Base-by-base conservation (phyloP, 2,888 invertebrate species). In the Microchrysa polita region DNA sequence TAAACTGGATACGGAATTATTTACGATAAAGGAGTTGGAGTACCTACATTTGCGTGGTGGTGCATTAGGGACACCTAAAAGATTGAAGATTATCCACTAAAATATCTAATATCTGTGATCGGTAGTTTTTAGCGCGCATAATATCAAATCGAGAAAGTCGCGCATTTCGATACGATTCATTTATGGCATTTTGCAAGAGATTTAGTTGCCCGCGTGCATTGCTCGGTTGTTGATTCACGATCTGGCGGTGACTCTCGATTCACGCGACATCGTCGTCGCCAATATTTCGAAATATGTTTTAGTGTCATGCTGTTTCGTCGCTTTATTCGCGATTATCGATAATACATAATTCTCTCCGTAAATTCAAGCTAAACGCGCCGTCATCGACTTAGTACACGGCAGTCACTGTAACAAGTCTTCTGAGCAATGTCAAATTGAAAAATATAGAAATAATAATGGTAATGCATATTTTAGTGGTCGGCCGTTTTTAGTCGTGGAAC, bases 21-120 rank as follows among this genome's bases (percentile, higher is more conserved):
- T 69, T 69, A 40, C 69, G 40, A 69, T 57, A 55, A 69, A 69
- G 55, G 55, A 69, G 55, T 69, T n/a, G n/a, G n/a, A n/a, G n/a
- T n/a, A n/a, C n/a, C n/a, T n/a, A 53, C 53, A 69, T 69, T 69
- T 69, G 69, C 69, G 69, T 55, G n/a, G n/a, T n/a, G n/a, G n/a
- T n/a, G 69, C 57, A 69, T 55, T 55, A 69, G 18, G 69, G 40
- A 34, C 55, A 55, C 18, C 57, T 69, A 69, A n/a, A n/a, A 69
- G 69, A 55, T 55, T 34, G 16, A 34, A 55, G 53, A 69, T 69
- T 53, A n/a, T n/a, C n/a, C n/a, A 34, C 27, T 7, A 7, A 34
- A 34, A 34, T 34, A 34, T 34, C 27, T 34, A 34, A 34, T 34
- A 34, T 34, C 27, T 34, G 2, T 34, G 27, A 34, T 34, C 27